These are phyloP conservation scores for Amia ocellicauda DNA, from an alignment of 2,113 vertebrate species.

Conservation along the genomic window DNA sequence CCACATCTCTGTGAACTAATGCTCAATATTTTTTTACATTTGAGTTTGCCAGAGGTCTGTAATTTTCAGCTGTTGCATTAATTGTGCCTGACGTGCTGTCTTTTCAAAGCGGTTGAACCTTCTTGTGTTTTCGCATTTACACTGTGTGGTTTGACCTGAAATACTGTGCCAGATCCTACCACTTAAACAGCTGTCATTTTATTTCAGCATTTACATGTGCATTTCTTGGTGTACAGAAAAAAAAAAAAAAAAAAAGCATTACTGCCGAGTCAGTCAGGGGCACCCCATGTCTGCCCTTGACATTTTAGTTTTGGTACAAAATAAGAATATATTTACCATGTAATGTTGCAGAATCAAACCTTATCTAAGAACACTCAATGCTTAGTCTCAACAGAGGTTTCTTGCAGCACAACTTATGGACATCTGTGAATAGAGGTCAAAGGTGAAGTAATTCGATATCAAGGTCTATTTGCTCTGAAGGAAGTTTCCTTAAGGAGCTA, in stretches of 20 bases:
- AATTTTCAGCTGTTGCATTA: background rate
- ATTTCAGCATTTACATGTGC: slow-evolving; percentile 10
- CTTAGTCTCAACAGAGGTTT: slow-evolving; percentile 24
- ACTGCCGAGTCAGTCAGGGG: slow-evolving; percentile 30
- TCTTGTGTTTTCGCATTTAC: background rate
- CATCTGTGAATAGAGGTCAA: slow-evolving; percentile 39
- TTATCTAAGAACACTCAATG: slow-evolving; percentile 42
- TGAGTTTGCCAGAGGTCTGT: background rate
- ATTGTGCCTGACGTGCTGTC: background rate
- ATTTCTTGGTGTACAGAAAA: slow-evolving; percentile 35
- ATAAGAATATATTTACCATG: slow-evolving; percentile 22
- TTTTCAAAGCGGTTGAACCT: background rate
- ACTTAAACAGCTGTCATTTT: background rate
- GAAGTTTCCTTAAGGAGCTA: slow-evolving; percentile 28
- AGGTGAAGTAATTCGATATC: slow-evolving; percentile 54
- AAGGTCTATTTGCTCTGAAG: slow-evolving; percentile 33
- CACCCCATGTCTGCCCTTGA: slow-evolving; percentile 41
- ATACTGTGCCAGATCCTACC: background rate
- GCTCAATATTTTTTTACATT: slow-evolving; percentile 1
- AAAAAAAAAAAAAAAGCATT: slow-evolving; percentile 28
- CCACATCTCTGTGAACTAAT: background rate
- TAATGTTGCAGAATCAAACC: slow-evolving; percentile 40
- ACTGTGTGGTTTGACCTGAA: background rate
- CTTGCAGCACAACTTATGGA: background rate
- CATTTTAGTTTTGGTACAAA: slow-evolving; percentile 43